Percentiles rank a stretch among this genome's conserved stretches.
Conservation (phyloP, 2,113 vertebrate genomes). For the Herpetotheres cachinnans region DNA sequence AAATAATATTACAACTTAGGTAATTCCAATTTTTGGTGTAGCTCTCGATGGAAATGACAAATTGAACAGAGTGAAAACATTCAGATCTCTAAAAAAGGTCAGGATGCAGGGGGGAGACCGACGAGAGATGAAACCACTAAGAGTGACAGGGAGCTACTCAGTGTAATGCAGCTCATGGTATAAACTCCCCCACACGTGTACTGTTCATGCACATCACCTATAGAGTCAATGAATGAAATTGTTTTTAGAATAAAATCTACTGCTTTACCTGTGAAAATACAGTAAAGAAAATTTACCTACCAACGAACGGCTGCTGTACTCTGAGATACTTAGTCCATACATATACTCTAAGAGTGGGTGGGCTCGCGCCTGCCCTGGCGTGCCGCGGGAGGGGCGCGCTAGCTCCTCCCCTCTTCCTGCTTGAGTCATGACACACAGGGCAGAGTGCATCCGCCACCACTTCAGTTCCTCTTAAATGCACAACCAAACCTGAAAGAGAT, state of each 20-base stretch:
- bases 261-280: constrained; percentile 50
- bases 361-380: constrained; percentile 41
- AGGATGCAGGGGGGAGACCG: neutral
- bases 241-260: neutral
- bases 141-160: neutral
- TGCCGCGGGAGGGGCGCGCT: constrained; percentile 1
- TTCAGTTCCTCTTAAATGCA: constrained; percentile 62
- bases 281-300: constrained; percentile 66
- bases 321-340: constrained; percentile 61
- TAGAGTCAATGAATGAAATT: neutral
- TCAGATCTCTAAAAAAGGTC: neutral
- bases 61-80: neutral
- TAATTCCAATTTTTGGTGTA: neutral
- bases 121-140: neutral
- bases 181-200: neutral
- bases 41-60: neutral
- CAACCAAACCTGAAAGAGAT: constrained; percentile 69
- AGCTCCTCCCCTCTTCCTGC: constrained; percentile 55
- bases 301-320: constrained; percentile 52
- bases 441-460: constrained; percentile 63
- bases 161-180: neutral
- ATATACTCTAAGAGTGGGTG: constrained; percentile 51
- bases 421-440: constrained; percentile 41
- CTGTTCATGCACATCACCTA: neutral
- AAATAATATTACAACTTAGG: neutral